Conservation (phyloP, 2,113 vertebrate species). For the Gymnorhina tibicen region DNA sequence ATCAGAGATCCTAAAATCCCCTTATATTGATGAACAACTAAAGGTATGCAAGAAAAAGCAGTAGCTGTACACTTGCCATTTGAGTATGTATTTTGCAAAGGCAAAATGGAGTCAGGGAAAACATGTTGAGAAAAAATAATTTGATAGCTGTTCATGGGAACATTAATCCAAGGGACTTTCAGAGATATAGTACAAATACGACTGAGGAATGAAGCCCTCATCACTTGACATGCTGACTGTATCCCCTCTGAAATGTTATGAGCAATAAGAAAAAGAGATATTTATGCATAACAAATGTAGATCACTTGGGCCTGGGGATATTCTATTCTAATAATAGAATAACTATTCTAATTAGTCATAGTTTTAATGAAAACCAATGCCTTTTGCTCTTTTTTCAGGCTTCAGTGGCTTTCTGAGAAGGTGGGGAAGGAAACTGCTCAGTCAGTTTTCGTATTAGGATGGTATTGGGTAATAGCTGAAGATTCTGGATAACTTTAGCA, state of each 20-base stretch:
- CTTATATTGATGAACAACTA: conserved; percentile 72
- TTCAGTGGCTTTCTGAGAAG: not conserved
- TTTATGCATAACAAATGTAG: not conserved
- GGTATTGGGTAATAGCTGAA: not conserved
- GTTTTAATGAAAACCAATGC: not conserved
- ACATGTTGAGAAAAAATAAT: not conserved
- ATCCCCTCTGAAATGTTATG: not conserved
- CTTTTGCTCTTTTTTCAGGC: not conserved
- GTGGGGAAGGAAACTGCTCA: not conserved
- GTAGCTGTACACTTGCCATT: not conserved
- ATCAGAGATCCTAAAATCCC: conserved; percentile 72
- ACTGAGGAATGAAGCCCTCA: not conserved
- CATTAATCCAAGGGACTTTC: not conserved
- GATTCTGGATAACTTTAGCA: not conserved
- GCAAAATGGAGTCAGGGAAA: not conserved
- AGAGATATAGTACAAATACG: not conserved
- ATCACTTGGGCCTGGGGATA: not conserved
- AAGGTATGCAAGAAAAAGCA: conserved; percentile 58
- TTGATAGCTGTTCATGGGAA: not conserved
- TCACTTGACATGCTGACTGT: not conserved
- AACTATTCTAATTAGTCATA: not conserved
- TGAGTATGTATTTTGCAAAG: not conserved
- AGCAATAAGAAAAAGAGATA: not conserved
- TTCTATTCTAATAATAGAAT: too few relatives aligned
- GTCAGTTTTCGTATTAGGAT: not conserved